Evolutionary conservation across 2,797 vertebrate genomes (phyloP).

Genomic region (Podargus strigoides): DNA sequence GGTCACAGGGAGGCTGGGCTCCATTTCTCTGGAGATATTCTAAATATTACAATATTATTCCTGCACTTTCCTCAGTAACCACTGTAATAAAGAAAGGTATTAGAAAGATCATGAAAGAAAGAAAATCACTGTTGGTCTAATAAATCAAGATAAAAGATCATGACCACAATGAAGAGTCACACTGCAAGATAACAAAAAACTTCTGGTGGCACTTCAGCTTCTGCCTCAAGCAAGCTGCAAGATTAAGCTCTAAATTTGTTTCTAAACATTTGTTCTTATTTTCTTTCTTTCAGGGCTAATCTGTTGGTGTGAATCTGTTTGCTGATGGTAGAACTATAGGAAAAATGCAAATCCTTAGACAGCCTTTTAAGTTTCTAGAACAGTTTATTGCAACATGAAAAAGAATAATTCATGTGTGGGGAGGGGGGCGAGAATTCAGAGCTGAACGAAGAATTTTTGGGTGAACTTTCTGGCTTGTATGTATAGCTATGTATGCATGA

Average conservation of each 20-base stretch:
- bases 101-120: neutral
- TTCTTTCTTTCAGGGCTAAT: neutral
- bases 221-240: neutral
- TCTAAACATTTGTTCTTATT: neutral
- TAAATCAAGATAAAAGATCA: neutral
- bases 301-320: neutral
- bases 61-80: neutral
- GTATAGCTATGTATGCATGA: neutral
- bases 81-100: neutral
- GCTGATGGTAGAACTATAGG: neutral
- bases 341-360: neutral
- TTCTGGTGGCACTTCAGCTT: neutral
- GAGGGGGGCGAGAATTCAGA: neutral
- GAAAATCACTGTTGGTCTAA: neutral
- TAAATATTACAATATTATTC: neutral
- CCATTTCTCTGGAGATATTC: neutral
- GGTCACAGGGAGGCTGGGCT: no score
- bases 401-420: neutral
- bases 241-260: neutral
- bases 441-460: neutral
- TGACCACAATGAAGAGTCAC: neutral
- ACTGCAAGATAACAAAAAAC: neutral
- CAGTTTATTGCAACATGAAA: neutral
- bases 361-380: neutral
- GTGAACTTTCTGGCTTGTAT: neutral